Conservation (phyloP, 2,888 invertebrate genomes). For the Orthonevra nobilis region DNA sequence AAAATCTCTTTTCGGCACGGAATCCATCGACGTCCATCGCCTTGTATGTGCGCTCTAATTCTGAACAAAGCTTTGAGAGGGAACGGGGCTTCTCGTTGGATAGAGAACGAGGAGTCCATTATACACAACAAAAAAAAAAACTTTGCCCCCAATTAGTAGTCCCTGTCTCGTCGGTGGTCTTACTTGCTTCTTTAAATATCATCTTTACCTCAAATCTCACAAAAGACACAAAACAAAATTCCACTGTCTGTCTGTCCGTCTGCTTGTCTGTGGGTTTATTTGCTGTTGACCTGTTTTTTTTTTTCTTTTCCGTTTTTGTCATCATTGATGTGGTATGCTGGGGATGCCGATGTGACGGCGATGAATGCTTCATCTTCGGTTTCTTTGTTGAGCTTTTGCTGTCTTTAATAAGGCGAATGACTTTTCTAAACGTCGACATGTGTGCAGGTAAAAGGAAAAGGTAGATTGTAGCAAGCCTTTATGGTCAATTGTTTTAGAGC, state of each 20-base stretch:
- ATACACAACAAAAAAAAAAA: no score
- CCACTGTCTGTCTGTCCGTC: conserved; percentile 8
- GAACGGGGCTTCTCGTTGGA: no score
- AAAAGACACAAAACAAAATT: conserved; percentile 13
- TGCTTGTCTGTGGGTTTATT: conserved; percentile 1
- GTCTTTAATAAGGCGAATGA: no score
- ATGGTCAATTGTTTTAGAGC: no score
- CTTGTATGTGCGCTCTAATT: conserved; percentile 23
- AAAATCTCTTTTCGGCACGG: background rate
- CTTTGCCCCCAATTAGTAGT: conserved; percentile 12
- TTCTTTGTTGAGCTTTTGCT: conserved; percentile 5
- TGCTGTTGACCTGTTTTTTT: conserved; percentile 15
- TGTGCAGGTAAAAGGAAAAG: no score
- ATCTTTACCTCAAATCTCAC: conserved; percentile 1
- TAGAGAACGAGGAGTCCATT: no score
- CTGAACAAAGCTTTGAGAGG: no score
- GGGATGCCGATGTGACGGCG: conserved; percentile 11
- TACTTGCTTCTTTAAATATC: no score
- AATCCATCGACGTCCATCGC: conserved; percentile 19
- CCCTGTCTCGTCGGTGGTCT: no score
- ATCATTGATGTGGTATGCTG: conserved; percentile 9
- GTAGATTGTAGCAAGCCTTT: no score
- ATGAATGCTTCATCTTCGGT: background rate
- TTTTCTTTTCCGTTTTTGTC: no score
- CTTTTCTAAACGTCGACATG: no score